Base-by-base conservation (phyloP, 2,797 vertebrate genomes). In the Aplochiton taeniatus region DNA sequence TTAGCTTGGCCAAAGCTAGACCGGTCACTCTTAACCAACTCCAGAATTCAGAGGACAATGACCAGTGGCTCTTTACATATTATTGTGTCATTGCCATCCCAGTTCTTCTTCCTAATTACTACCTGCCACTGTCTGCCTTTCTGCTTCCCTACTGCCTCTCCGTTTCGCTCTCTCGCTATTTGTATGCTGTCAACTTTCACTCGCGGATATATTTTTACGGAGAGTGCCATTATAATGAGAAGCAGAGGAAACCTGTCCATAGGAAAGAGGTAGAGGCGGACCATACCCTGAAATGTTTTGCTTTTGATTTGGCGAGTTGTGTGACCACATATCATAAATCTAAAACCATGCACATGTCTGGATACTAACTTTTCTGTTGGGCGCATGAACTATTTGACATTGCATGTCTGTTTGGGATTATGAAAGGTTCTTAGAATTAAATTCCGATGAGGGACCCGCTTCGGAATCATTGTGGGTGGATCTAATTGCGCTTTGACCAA, bases 231-330 rank as follows among this genome's bases (percentile, higher is more conserved):
- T 48, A 8, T 83, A 81, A 83, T 79, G 77, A 75, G 74, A 79
- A 87, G 67, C 81, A 85, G 80, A 79, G 66, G 80, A 76, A 78
- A 69, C 70, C 77, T 66, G 42, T 58, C 65, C 63, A n/a, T 44
- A 12, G 75, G 79, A 74, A 65, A 59, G 74, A 71, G 58, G 61
- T 65, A 72, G 74, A 48, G 58, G 7, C 50, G 1, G 8, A 76
- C 18, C 44, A 48, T 9, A 1, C 48, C 75, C 66, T 78, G 81
- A 82, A 88, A 85, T 84, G 81, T 79, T 77, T 74, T 16, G 52
- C 59, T 76, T 72, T 61, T 68, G 61, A 3, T 31, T 53, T 64
- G 51, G 80, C 80, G 63, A 77, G 68, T 64, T 66, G 69, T 54
- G 48, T 48, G 58, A 11, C 58, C 18, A 43, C 18, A 20, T 11